These are phyloP conservation scores for Nephrotoma guestfalica DNA, from an alignment of 2,888 invertebrate species.

Conservation along the genomic window DNA sequence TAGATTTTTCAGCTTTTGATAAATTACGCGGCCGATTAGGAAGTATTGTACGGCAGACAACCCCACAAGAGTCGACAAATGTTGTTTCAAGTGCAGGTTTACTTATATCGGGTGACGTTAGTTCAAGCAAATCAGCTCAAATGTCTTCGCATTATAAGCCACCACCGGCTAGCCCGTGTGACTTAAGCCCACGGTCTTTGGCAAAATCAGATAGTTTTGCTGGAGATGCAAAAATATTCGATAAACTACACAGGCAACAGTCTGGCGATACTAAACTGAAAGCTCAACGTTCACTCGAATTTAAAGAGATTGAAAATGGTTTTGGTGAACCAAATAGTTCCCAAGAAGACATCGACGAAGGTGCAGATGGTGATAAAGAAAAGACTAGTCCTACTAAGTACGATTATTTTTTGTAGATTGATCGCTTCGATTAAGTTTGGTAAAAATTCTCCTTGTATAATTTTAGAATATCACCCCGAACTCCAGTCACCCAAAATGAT, in stretches of 20 bases:
- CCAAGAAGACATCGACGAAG: conserved; percentile 22
- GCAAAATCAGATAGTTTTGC: conserved; percentile 61
- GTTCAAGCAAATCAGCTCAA: conserved; percentile 11
- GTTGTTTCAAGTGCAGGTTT: conserved; percentile 37
- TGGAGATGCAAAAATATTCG: conserved; percentile 62
- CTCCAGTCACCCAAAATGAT: conserved; percentile 82
- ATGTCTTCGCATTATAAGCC: conserved; percentile 18
- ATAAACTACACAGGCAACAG: conserved; percentile 45
- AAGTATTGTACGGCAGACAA: conserved; percentile 44
- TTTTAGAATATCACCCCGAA: conserved; percentile 53
- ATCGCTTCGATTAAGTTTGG: not conserved
- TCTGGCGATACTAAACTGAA: conserved; percentile 13
- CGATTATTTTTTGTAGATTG: conserved; percentile 7
- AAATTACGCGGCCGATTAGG: conserved; percentile 42
- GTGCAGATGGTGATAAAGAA: conserved; percentile 13
- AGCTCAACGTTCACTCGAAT: conserved; percentile 16
- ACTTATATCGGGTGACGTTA: conserved; percentile 34
- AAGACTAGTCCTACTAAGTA: conserved; percentile 32
- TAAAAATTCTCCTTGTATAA: conserved; percentile 19
- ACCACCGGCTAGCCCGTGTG: conserved; percentile 46
- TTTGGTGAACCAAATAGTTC: conserved; percentile 19
- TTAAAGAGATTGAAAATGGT: conserved; percentile 13
- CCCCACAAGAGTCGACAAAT: conserved; percentile 21
- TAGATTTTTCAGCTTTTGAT: conserved; percentile 39
- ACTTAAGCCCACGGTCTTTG: conserved; percentile 36